These are phyloP conservation scores for Platichthys flesus DNA, from an alignment of 2,113 vertebrate genomes.

Conservation along the genomic window DNA sequence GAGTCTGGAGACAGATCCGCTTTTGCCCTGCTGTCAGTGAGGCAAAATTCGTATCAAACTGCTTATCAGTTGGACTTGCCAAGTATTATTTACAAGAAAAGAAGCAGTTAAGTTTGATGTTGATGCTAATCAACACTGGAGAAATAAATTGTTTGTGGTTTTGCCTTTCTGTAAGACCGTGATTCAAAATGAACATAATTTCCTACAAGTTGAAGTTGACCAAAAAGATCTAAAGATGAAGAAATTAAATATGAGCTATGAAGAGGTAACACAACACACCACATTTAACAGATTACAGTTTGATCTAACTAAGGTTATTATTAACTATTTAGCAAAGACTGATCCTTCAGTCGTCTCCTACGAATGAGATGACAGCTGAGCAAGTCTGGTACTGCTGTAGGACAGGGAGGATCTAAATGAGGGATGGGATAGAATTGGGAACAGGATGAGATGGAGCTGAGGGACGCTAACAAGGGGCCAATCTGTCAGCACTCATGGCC, in stretches of 20 bases:
- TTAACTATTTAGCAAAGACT: conserved; percentile 20
- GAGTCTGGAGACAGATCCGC: conserved; percentile 33
- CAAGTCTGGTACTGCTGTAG: conserved; percentile 17
- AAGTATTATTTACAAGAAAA: conserved; percentile 51
- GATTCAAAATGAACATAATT: conserved; percentile 5
- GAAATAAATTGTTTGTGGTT: neutral
- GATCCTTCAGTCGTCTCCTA: conserved; percentile 24
- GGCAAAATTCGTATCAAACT: conserved; percentile 38
- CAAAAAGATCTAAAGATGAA: neutral
- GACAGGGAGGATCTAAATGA: conserved; percentile 50
- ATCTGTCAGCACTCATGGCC: conserved; percentile 68
- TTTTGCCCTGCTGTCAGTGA: conserved; percentile 29
- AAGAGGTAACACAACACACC: neutral
- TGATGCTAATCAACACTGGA: conserved; percentile 12
- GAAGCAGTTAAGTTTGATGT: conserved; percentile 31
- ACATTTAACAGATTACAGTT: neutral
- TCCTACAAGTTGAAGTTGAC: neutral
- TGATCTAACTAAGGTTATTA: neutral
- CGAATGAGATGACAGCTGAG: conserved; percentile 30
- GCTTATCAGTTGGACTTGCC: conserved; percentile 13
- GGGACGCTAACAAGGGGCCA: conserved; percentile 44
- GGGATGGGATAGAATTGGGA: conserved; percentile 47
- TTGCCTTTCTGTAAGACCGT: conserved; percentile 8
- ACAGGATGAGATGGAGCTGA: conserved; percentile 42
- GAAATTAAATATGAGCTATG: neutral